These are phyloP conservation scores for Psophia crepitans DNA, from an alignment of 2,113 vertebrate species.

Conservation along the genomic window DNA sequence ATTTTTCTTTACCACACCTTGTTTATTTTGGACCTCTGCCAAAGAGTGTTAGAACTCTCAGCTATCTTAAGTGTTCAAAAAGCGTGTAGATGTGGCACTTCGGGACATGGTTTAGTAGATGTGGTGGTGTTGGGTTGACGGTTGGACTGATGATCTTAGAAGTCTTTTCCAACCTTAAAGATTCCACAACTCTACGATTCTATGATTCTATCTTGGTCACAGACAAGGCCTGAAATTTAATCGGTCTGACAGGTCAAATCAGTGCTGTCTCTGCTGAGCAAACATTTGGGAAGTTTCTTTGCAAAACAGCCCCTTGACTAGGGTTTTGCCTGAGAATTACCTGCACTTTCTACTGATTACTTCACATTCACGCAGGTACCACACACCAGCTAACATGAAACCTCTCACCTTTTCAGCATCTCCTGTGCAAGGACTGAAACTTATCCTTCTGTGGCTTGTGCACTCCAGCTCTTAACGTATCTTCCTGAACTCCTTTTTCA, in stretches of 20 bases:
- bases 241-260: background rate
- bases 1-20: background rate
- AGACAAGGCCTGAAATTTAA: background rate
- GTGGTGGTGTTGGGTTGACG: too few species aligned
- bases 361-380: background rate
- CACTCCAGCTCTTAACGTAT: rapidly evolving
- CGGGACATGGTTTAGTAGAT: too few species aligned
- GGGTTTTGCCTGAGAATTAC: background rate
- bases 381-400: background rate
- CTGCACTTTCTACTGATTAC: background rate
- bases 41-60: background rate
- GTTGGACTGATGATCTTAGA: too few species aligned
- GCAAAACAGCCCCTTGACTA: background rate
- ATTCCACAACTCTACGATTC: too few species aligned
- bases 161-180: too few species aligned
- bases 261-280: background rate
- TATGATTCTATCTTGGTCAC: background rate
- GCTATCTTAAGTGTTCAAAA: too few species aligned
- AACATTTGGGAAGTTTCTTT: background rate
- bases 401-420: background rate
- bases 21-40: constrained; percentile 10
- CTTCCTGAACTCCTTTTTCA: background rate
- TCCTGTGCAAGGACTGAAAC: background rate
- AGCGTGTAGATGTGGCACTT: too few species aligned
- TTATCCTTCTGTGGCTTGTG: background rate